Evolutionary conservation across 2,797 vertebrate species (phyloP), one percentile per base, ranked within the genome.

Genomic region (Toxotes lorentzi): DNA sequence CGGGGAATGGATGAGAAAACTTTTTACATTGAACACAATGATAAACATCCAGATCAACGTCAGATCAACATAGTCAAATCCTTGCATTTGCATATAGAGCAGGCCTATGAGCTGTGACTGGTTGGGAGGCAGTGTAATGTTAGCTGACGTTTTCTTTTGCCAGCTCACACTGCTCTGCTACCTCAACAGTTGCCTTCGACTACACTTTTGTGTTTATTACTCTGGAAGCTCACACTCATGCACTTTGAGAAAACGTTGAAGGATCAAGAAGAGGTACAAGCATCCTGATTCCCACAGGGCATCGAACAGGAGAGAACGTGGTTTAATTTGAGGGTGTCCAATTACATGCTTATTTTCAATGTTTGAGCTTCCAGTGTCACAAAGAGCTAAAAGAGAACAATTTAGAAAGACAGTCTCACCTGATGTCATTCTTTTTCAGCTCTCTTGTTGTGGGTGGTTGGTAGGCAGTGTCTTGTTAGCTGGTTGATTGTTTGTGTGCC

Each of bases 401-500:
- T 23, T 35, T 27, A 17, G 17, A 57, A 0, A 16, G 30, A 48
- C 21, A 7, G n/a, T 24, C 16, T 63, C 1, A 3, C 1, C n/a
- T 9, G 12, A 30, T 23, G 13, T 11, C 0, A 6, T 5, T 5
- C 21, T 19, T 64, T 10, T 9, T 10, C 9, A 21, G 48, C 23
- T 75, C 5, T 73, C 24, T 35, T 27, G 24, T 51, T 17, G 88
- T 95, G 95, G 96, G 84, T 80, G 94, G 94, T 84, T 93, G 90
- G 94, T 54, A 90, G 97, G 97, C 97, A 97, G 97, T 98, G 97
- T 96, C 95, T 91, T 92, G 96, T 97, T 97, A 97, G 96, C 96
- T 97, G 97, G 95, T 96, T 77, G 92, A 48, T 73, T 87, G 6
- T 88, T 79, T 43, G 53, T 78, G 68, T 82, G 91, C 90, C 97